Percentiles rank a stretch among this genome's conserved stretches.
These are phyloP conservation scores for Aphelenchoides besseyi DNA, from an alignment of 1,140 invertebrate genomes.

Conservation along the genomic window DNA sequence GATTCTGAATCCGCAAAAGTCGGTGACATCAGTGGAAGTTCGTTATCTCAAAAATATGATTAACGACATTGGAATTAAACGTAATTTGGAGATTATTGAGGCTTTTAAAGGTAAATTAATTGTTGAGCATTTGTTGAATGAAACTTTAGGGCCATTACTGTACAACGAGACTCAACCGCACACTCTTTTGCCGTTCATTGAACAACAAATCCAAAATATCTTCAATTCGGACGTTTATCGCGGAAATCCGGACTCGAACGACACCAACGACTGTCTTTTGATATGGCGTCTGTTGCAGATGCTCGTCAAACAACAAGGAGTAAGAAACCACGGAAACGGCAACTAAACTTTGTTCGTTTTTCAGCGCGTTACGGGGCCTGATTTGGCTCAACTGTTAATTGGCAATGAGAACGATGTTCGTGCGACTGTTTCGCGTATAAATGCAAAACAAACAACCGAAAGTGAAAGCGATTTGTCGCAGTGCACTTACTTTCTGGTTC, in stretches of 20 bases:
- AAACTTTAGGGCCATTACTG: slow-evolving; percentile 36
- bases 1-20: slow-evolving; percentile 38
- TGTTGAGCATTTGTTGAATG: slow-evolving; percentile 17
- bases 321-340: slow-evolving; percentile 9
- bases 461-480: slow-evolving; percentile 33
- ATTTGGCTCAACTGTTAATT: slow-evolving; percentile 43
- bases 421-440: slow-evolving; percentile 15
- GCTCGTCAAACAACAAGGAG: slow-evolving; percentile 49
- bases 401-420: background rate
- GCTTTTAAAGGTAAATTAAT: slow-evolving; percentile 43
- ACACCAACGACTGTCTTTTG: slow-evolving; percentile 53
- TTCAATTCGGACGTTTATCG: slow-evolving; percentile 44
- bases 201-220: slow-evolving; percentile 47
- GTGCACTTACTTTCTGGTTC: slow-evolving; percentile 41
- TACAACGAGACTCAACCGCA: slow-evolving; percentile 46
- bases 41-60: slow-evolving; percentile 41
- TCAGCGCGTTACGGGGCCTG: slow-evolving; percentile 53
- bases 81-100: slow-evolving; percentile 44
- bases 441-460: background rate
- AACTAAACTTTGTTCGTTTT: slow-evolving; percentile 19
- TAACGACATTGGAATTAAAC: slow-evolving; percentile 6
- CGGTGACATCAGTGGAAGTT: slow-evolving; percentile 38
- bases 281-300: slow-evolving; percentile 49
- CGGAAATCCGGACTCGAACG: slow-evolving; percentile 39
- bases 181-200: slow-evolving; percentile 39